Base-by-base conservation (phyloP, 2,113 vertebrate species). In the Oreocharis arfaki region DNA sequence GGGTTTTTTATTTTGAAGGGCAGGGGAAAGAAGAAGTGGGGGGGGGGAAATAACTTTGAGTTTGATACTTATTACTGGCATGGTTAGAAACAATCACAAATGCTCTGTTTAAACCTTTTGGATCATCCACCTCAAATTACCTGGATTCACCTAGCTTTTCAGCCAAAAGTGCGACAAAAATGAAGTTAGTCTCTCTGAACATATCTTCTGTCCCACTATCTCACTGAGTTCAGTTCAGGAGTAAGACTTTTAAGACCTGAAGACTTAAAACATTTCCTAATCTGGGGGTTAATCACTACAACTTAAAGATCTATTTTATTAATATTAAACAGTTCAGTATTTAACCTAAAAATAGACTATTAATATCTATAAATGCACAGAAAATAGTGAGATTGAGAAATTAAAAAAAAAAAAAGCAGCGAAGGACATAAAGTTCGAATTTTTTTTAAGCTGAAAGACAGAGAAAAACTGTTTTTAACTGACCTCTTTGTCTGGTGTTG, bases 401-500 rank as follows among this genome's bases (percentile, higher is more conserved):
- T 24, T 2, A 7, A 24, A 35, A 32, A 16, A 24, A 49, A 35
- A 33, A 41, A 64, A 52, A 10, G 23, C 47, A 55, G 79, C 22
- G 5, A 61, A 57, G 13, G 8, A 39, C 7, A 73, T 3, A 47
- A 52, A 84, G 23, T 33, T 55, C 64, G 37, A 71, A 5, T 9
- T 53, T 52, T 70, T 47, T 24, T 28, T 32, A 71, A 86, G 17
- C 27, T 56, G 47, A 80, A 82, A 64, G 90, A 26, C 9, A 74
- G 20, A 77, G 60, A 65, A 84, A 89, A 91, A 18, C 15, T 44
- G 32, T 71, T 93, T 44, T 92, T 55, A 94, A 87, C 98, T 97
- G 92, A 99, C 99, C 99, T 99, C 99, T 98, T 98, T 98, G 89
- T 99, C 98, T 67, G 98, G 98, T 83, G 97, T 95, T 76, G 92